Base-by-base conservation (phyloP, 2,797 vertebrate species). In the Meriones psammophilus region DNA sequence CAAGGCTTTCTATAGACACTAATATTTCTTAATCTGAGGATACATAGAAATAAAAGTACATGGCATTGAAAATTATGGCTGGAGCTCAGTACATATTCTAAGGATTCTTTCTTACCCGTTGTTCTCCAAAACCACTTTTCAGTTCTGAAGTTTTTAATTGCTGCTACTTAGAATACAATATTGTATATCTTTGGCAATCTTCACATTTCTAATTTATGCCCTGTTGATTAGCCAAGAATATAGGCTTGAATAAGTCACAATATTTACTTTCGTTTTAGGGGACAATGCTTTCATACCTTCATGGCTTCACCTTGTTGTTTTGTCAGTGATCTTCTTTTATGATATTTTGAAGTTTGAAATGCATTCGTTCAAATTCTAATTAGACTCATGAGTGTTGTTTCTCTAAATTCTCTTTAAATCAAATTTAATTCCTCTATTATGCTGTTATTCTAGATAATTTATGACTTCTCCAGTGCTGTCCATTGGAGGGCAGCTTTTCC, bases 21-120 rank as follows among this genome's bases (percentile, higher is more conserved):
- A 60, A 69, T 92, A 92, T 96, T 96, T 80, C 77, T 95, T 95
- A 95, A 73, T 76, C 74, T 96, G 92, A 66, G 64, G n/a, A 33
- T 84, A 85, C 68, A 39, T 90, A 92, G n/a, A 36, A 58, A 88
- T 92, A 58, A 92, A 97, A 88, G 66, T 84, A 84, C 22, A 66
- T 94, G 81, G 5, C 84, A 91, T 60, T 94, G 74, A 78, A 87
- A 93, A 94, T n/a, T 58, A 39, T 90, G 54, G 10, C 28, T 39
- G 26, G 58, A 94, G 81, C 20, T 46, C 74, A 78, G 4, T 81
- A 54, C 12, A 71, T 87, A 94, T 58, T 92, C 17, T 93, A 93
- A 96, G 93, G 86, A 93, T 60, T 90, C 88, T 96, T 93, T 42
- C 83, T 83, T 56, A 26, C 8, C 83, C 96, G 14, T 77, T 96